Evolutionary conservation across 2,113 vertebrate species (phyloP).

Genomic region (Copsychus sechellarum): DNA sequence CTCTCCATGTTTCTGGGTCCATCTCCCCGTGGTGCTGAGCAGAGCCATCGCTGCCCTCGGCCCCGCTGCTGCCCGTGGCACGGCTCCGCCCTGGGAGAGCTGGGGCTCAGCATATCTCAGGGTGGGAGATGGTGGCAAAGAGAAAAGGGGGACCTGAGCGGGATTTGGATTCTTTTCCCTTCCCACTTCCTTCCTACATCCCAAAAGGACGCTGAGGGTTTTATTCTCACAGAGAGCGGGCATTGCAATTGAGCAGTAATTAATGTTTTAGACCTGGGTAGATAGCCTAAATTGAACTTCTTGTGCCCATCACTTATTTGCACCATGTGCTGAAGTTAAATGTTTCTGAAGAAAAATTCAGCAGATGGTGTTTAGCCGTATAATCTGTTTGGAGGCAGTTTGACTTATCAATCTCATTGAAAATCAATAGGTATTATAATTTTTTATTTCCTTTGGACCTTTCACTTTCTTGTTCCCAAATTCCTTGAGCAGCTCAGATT

Average conservation of each 20-base stretch:
- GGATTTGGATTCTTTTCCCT: neutral
- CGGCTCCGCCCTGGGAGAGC: neutral
- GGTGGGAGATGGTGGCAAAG: accelerated
- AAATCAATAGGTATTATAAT: neutral
- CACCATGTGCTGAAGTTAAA: neutral
- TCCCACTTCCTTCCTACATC: accelerated
- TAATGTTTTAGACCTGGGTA: neutral
- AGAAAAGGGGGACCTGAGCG: accelerated
- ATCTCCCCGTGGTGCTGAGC: accelerated
- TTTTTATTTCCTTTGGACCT: neutral
- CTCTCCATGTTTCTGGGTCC: accelerated
- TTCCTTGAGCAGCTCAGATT: neutral
- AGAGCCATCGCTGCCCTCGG: accelerated
- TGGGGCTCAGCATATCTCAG: neutral
- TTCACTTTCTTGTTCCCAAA: neutral
- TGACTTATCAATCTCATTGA: neutral
- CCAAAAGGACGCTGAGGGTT: accelerated
- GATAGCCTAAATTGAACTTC: neutral
- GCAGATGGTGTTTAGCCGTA: neutral
- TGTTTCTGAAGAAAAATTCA: neutral
- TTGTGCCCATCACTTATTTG: neutral
- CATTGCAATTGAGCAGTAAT: neutral
- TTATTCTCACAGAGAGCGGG: accelerated
- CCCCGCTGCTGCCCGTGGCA: accelerated
- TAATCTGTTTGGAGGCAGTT: neutral